Conservation (phyloP, 1,140 invertebrate species). For the Sminthurinus signatus region DNA sequence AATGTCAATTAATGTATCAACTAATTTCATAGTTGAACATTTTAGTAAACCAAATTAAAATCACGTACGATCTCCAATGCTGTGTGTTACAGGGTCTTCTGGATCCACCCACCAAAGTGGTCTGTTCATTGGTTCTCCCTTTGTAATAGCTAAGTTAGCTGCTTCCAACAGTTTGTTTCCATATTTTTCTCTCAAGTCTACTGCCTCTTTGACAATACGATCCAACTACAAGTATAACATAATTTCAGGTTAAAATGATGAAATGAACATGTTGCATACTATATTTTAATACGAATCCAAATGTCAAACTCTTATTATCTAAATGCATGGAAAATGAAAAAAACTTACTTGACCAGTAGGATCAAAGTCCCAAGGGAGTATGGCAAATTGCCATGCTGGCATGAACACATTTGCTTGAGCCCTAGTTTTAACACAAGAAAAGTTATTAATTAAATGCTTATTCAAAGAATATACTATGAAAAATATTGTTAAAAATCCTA, state of each 20-base stretch:
- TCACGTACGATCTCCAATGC: constrained; percentile 44
- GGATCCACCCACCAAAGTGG: constrained; percentile 78
- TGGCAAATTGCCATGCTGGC: constrained; percentile 78
- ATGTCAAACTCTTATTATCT: too few relatives aligned
- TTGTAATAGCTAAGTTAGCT: constrained; percentile 54
- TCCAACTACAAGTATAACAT: constrained; percentile 55
- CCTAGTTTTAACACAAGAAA: too few relatives aligned
- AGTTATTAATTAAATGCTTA: too few relatives aligned
- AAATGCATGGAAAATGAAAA: too few relatives aligned
- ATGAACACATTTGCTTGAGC: constrained; percentile 73
- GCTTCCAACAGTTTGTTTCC: constrained; percentile 56
- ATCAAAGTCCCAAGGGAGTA: too few relatives aligned
- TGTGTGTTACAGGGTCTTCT: constrained; percentile 46
- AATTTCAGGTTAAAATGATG: constrained; percentile 82
- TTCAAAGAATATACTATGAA: too few relatives aligned
- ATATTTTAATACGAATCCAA: too few relatives aligned
- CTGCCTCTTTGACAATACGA: constrained; percentile 58
- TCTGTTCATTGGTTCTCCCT: constrained; percentile 69
- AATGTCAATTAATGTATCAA: not conserved
- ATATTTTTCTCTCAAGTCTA: constrained; percentile 61
- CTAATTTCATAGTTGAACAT: not conserved
- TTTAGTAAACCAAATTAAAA: not conserved
- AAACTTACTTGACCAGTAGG: too few relatives aligned
- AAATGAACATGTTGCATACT: too few relatives aligned
- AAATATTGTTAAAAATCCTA: too few relatives aligned